Evolutionary conservation across 2,113 vertebrate genomes (phyloP).

Genomic region (Microcebus griseorufus): DNA sequence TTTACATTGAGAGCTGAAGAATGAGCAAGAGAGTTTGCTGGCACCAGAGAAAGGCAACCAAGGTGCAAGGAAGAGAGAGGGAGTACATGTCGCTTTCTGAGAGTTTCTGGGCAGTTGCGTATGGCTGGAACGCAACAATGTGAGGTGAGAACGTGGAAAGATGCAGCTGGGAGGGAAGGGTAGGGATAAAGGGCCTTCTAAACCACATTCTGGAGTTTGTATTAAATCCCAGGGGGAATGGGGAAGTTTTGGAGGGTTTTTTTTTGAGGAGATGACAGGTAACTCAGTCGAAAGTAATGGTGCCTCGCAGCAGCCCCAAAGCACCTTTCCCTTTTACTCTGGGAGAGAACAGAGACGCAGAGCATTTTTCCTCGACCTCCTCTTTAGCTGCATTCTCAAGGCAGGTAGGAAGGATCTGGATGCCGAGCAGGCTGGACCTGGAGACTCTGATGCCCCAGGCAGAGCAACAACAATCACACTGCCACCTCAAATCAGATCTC

Average conservation of each 20-base stretch:
- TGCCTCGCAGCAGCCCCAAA: neutral
- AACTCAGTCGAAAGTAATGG: neutral
- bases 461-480: neutral
- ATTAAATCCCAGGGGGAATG: neutral
- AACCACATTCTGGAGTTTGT: neutral
- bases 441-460: neutral
- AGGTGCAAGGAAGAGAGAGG: too few species aligned
- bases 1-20: neutral
- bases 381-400: too few species aligned
- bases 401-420: neutral
- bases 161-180: neutral
- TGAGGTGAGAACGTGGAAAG: neutral
- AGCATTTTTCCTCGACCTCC: fast-evolving
- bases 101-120: neutral
- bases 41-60: neutral
- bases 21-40: neutral
- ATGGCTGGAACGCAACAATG: neutral
- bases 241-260: neutral
- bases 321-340: neutral
- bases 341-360: neutral
- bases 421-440: neutral
- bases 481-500: neutral
- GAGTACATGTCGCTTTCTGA: neutral
- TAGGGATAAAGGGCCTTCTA: neutral
- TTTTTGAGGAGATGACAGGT: neutral